Base-by-base conservation (phyloP, 2,888 invertebrate species). In the Mesoligia furuncula region DNA sequence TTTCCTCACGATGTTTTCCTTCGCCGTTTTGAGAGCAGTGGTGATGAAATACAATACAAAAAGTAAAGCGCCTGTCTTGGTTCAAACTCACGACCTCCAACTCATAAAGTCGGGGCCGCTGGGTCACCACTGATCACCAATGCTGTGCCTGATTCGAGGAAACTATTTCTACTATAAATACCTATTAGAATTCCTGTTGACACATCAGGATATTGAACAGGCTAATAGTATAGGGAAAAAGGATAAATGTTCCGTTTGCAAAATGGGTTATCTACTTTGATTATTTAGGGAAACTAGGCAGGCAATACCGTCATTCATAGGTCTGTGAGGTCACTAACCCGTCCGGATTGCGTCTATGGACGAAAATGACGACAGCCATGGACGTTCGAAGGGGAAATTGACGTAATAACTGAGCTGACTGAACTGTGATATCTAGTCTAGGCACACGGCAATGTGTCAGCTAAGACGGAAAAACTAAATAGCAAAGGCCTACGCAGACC, bases 231-330 rank as follows among this genome's bases (percentile, higher is more conserved):
- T 20, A 48, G n/a, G 77, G 73, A 57, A 67, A 72, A 36, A 45
- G 5, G 27, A 61, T 17, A 73, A 78, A 45, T 24, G 2, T 51
- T 15, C 31, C 24, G 51, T 51, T 54, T 45, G 15, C 24, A 42
- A 42, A 80, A 39, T 15, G 15, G 8, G 1, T 5, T 59, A 65
- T 73, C 36, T 24, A 36, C 51, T 27, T 36, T 13, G 27, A 9
- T 42, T 59, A 51, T 59, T 73, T 74, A 80, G 74, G 68, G 68
- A 68, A 74, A 80, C 64, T 27, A 72, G 59, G 27, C 0, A 17
- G 4, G 24, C 11, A 67, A 51, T 48, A 20, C n/a, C 79, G 73
- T 79, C 73, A 79, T 45, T 62, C 45, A 67, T 36, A 15, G 36
- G 24, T 36, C 5, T 77, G 48, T 78, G 77, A 68, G 69, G 65